Conservation (phyloP, 1,140 invertebrate species). For the Pseudomyrmex flavicornis region DNA sequence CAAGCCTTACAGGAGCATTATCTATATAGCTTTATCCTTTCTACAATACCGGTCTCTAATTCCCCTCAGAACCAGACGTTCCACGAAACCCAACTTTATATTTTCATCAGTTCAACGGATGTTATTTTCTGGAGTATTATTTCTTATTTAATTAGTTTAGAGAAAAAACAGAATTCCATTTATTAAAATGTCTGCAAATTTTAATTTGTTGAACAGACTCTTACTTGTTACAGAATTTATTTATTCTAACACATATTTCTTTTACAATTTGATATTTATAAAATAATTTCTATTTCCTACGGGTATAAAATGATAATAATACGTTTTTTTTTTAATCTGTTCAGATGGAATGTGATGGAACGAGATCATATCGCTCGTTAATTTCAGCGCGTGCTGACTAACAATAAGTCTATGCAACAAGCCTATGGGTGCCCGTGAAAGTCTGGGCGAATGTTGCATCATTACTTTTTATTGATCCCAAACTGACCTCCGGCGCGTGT, state of each 20-base stretch:
- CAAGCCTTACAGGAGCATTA: slow-evolving; percentile 21
- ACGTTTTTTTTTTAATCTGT: not conserved
- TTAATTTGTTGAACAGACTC: too few species aligned
- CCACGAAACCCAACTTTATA: not conserved
- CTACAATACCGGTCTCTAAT: slow-evolving; percentile 37
- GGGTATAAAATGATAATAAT: not conserved
- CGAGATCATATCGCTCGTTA: too few species aligned
- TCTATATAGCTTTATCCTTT: slow-evolving; percentile 3
- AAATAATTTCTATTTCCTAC: too few species aligned
- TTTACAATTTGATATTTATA: too few species aligned
- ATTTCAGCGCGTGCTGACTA: slow-evolving; percentile 1
- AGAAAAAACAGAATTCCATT: not conserved
- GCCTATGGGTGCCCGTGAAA: slow-evolving; percentile 52
- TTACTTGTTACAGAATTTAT: too few species aligned
- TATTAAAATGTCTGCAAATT: not conserved
- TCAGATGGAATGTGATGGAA: too few species aligned
- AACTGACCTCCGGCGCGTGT: not conserved
- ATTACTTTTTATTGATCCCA: slow-evolving; percentile 67
- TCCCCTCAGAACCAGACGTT: not conserved
- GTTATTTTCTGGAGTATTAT: not conserved
- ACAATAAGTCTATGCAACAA: not conserved
- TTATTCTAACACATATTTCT: too few species aligned
- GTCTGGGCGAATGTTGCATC: slow-evolving; percentile 66
- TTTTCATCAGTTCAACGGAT: slow-evolving; percentile 2
- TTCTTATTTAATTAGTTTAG: not conserved